phyloP scores from a whole-genome alignment of 2,888 invertebrate genomes.

The Lasioglossum marginatum region DNA sequence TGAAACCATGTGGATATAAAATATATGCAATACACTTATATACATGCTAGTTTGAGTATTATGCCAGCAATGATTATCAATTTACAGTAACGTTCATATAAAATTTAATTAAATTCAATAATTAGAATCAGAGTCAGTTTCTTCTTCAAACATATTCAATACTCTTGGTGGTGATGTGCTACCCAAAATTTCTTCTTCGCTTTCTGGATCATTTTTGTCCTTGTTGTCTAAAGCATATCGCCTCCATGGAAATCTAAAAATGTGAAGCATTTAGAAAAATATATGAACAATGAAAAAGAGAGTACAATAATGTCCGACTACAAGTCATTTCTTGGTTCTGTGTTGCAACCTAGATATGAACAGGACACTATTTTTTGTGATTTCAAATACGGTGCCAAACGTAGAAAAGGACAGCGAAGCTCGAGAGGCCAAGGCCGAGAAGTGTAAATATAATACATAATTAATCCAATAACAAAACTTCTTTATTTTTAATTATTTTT shows the following conservation, averaged over 20 bases:
- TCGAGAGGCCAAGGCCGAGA: too few species aligned
- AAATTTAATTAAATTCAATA: constrained; percentile 38
- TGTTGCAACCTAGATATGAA: too few species aligned
- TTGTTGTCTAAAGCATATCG: constrained; percentile 77
- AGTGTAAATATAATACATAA: too few species aligned
- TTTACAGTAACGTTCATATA: neutral
- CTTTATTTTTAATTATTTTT: too few species aligned
- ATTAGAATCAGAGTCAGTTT: constrained; percentile 77
- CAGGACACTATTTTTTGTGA: too few species aligned
- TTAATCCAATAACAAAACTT: too few species aligned
- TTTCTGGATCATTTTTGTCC: constrained; percentile 76
- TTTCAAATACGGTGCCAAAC: too few species aligned
- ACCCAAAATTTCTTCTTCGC: constrained; percentile 81
- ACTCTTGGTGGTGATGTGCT: constrained; percentile 57
- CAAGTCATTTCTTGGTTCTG: too few species aligned
- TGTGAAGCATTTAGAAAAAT: neutral
- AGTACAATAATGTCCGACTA: neutral
- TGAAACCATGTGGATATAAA: neutral
- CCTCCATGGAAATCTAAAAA: constrained; percentile 81
- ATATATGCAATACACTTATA: constrained; percentile 12
- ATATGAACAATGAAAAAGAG: neutral
- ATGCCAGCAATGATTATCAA: neutral
- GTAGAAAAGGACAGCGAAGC: too few species aligned
- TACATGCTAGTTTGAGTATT: constrained; percentile 16
- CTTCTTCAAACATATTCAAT: constrained; percentile 73